Evolutionary conservation across 2,888 invertebrate genomes (phyloP).

Genomic region (Ornithoptera priamus): DNA sequence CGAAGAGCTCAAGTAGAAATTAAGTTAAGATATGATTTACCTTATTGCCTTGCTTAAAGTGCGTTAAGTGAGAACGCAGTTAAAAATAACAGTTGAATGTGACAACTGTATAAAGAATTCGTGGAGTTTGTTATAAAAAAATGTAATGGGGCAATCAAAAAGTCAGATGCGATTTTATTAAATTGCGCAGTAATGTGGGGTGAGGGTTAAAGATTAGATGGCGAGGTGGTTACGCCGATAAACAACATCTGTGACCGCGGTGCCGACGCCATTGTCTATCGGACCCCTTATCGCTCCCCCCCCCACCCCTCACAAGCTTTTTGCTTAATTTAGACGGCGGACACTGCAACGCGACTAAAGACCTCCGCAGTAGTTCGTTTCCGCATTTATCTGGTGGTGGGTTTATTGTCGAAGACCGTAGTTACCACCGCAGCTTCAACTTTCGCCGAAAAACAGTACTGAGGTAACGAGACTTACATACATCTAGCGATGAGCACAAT

Average conservation of each 20-base stretch:
- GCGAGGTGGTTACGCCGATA: constrained; percentile 53
- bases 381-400: no score
- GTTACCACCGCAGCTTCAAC: no score
- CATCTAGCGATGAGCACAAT: no score
- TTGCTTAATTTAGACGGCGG: constrained; percentile 20
- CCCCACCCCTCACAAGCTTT: constrained; percentile 14
- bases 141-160: constrained; percentile 11
- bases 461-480: no score
- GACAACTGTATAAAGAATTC: no score
- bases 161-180: constrained; percentile 22
- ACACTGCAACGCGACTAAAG: background rate
- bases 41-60: no score
- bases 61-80: no score
- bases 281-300: constrained; percentile 32
- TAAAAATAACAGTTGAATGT: background rate
- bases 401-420: no score
- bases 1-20: no score
- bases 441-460: no score
- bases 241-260: constrained; percentile 74
- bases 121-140: background rate
- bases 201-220: constrained; percentile 53
- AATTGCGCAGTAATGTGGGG: constrained; percentile 15
- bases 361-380: no score
- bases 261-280: constrained; percentile 51
- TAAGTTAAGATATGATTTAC: no score